Conservation (phyloP, 2,113 vertebrate genomes). For the Tichodroma muraria region DNA sequence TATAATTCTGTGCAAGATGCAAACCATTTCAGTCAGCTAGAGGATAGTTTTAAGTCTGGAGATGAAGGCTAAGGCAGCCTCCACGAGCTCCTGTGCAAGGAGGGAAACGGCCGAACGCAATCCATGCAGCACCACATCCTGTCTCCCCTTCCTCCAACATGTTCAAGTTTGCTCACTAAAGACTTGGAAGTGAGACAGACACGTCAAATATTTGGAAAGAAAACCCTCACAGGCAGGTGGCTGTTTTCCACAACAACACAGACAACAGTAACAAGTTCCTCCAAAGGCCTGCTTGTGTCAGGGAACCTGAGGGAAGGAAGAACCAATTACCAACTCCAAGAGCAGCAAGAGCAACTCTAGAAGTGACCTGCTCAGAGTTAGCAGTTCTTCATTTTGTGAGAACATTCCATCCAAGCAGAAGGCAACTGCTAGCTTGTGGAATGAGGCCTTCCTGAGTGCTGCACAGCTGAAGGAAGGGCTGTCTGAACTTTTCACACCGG, state of each 20-base stretch:
- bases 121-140: background rate
- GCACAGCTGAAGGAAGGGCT: background rate
- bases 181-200: background rate
- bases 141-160: background rate
- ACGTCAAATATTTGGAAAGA: background rate
- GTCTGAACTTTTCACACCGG: accelerated
- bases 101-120: background rate
- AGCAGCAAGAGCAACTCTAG: background rate
- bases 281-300: background rate
- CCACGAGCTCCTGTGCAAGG: background rate
- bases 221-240: background rate
- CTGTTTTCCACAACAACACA: background rate
- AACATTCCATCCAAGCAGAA: accelerated
- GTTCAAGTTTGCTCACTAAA: background rate
- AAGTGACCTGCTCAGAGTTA: background rate
- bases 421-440: background rate
- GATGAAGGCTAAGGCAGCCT: background rate
- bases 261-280: background rate
- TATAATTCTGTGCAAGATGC: background rate
- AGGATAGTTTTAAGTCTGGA: accelerated
- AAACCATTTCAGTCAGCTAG: background rate
- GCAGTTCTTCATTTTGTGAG: background rate
- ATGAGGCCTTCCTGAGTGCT: background rate
- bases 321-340: background rate
- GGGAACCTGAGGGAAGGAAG: background rate